These are phyloP conservation scores for Cotesia congregata DNA, from an alignment of 2,888 invertebrate species.

Conservation along the genomic window DNA sequence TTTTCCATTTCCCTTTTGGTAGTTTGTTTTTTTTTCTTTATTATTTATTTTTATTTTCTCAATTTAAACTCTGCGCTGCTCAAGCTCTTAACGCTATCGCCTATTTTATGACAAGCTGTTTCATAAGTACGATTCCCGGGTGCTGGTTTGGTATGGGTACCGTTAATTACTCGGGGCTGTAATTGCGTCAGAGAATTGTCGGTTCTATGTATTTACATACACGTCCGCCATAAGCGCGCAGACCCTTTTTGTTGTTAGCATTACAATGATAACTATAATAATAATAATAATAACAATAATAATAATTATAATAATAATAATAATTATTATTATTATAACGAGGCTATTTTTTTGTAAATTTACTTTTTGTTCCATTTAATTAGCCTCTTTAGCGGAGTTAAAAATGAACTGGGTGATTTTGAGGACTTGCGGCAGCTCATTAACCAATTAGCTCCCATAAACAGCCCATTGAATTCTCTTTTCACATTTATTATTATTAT, in stretches of 20 bases:
- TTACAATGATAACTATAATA: too few relatives aligned
- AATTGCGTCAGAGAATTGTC: constrained; percentile 11
- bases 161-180: constrained; percentile 5
- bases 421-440: not conserved
- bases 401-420: not conserved
- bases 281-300: not conserved
- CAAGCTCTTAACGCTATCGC: constrained; percentile 5
- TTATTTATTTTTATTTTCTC: constrained; percentile 3
- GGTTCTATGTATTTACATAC: constrained; percentile 9
- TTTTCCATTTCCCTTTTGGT: not conserved
- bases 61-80: constrained; percentile 3
- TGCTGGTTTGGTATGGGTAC: not conserved
- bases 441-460: not conserved
- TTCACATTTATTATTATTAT: not conserved
- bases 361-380: not conserved
- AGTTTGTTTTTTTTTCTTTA: constrained; percentile 1
- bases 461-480: not conserved
- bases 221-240: not conserved
- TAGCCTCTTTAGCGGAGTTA: not conserved
- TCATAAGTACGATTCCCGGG: not conserved
- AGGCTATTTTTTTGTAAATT: not conserved
- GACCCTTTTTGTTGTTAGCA: not conserved
- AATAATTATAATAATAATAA: not conserved
- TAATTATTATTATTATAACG: not conserved
- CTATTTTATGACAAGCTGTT: constrained; percentile 10